Conservation (phyloP, 2,797 vertebrate species). For the Ceryle rudis region DNA sequence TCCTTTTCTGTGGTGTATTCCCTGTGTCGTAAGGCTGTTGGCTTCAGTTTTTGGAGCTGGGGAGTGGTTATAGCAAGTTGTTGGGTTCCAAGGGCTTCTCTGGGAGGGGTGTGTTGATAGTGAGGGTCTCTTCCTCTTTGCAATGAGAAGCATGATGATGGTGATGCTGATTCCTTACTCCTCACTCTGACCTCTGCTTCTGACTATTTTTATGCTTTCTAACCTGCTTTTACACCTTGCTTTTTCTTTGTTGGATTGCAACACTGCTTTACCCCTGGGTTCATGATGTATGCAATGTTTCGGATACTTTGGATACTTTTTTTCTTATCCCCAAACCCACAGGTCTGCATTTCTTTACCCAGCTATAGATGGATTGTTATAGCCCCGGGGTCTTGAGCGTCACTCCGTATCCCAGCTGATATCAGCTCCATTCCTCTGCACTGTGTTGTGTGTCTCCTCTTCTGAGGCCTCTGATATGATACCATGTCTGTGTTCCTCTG, state of each 20-base stretch:
- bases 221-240: background rate
- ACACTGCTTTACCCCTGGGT: background rate
- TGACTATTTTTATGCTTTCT: background rate
- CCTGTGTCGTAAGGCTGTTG: accelerated
- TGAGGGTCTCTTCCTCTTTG: background rate
- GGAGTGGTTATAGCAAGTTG: background rate
- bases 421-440: background rate
- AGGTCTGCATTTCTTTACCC: background rate
- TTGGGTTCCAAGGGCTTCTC: accelerated
- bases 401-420: background rate
- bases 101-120: background rate
- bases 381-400: background rate
- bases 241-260: background rate
- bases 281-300: background rate
- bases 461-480: background rate
- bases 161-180: background rate
- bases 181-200: background rate
- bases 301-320: background rate
- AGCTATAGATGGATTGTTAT: background rate
- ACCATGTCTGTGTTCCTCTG: background rate
- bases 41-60: background rate
- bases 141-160: background rate
- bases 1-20: background rate
- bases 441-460: background rate
- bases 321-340: background rate